Conservation (phyloP, 2,113 vertebrate genomes). For the Strix uralensis region DNA sequence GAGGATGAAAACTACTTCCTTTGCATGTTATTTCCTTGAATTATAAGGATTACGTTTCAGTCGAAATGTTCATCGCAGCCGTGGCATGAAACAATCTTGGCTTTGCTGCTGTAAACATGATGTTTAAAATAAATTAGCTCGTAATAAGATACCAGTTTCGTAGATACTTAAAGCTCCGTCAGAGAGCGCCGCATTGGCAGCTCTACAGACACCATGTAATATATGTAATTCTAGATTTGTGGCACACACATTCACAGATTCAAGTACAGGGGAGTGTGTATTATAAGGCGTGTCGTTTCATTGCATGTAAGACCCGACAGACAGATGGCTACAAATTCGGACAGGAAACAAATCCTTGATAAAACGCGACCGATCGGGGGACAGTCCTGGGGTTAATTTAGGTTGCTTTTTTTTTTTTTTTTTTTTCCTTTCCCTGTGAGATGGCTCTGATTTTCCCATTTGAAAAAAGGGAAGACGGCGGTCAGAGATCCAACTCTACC, state of each 20-base stretch:
- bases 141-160: neutral
- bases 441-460: neutral
- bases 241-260: neutral
- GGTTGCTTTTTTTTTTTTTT: neutral
- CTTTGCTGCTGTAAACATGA: constrained; percentile 8
- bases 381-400: neutral
- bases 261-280: neutral
- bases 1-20: constrained; percentile 4
- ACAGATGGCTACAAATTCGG: constrained; percentile 35
- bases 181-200: constrained; percentile 1
- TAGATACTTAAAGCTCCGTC: neutral
- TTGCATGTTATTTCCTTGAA: constrained; percentile 49
- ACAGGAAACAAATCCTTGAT: constrained; percentile 2
- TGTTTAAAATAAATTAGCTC: constrained; percentile 18
- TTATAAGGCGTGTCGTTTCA: neutral
- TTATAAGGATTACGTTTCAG: constrained; percentile 25
- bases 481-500: neutral
- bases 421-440: neutral
- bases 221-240: constrained; percentile 3
- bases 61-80: constrained; percentile 3
- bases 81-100: neutral
- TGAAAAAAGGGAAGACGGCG: neutral
- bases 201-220: neutral
- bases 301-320: neutral
- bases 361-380: neutral